phyloP scores from a whole-genome alignment of 2,797 vertebrate genomes.

The Aphelocoma californica region DNA sequence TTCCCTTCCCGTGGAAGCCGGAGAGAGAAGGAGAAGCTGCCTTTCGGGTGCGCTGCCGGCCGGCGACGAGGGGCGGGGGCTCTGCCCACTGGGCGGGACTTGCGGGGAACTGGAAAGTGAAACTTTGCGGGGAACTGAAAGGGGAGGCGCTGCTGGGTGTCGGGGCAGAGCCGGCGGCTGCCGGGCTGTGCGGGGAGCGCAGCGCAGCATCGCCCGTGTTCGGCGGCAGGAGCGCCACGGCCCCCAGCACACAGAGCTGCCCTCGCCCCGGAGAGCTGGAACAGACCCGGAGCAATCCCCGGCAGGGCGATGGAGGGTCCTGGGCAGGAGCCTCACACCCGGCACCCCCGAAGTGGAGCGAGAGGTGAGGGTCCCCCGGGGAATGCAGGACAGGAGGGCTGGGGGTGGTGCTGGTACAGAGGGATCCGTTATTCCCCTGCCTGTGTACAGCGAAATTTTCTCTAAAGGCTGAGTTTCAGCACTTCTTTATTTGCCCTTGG shows the following conservation, averaged over 20 bases:
- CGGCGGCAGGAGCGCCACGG: not conserved
- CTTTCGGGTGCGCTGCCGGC: not conserved
- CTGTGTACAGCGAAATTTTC: not conserved
- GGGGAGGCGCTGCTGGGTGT: not conserved
- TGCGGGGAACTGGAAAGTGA: not conserved
- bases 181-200: not conserved
- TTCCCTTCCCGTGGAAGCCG: not conserved
- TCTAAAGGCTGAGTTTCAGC: not conserved
- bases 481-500: not conserved
- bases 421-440: too few relatives aligned
- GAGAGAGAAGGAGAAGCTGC: not conserved
- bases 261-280: not conserved
- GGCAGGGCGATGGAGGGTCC: constrained; percentile 39
- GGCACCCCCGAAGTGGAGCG: not conserved
- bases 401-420: not conserved
- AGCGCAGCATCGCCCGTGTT: not conserved
- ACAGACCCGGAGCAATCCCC: not conserved
- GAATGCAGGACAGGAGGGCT: not conserved
- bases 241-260: not conserved
- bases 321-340: not conserved
- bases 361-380: constrained; percentile 41
- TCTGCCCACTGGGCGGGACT: not conserved
- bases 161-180: not conserved
- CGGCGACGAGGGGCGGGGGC: fast-evolving
- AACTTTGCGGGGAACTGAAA: not conserved